These are phyloP conservation scores for Steatocranus sp. DNA, from an alignment of 2,797 vertebrate species.

Conservation along the genomic window DNA sequence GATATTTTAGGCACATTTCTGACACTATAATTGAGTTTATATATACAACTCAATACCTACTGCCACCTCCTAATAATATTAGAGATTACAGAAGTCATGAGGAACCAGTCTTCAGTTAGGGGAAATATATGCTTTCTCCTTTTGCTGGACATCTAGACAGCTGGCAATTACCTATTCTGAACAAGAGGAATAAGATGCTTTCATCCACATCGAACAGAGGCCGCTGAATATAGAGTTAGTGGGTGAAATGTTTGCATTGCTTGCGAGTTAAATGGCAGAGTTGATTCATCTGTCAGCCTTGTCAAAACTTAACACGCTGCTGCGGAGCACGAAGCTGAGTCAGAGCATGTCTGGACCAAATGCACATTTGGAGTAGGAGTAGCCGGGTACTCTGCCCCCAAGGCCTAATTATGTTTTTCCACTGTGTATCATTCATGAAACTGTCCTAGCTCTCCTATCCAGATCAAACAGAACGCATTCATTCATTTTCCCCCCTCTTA, in stretches of 20 bases:
- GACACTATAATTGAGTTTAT: not conserved
- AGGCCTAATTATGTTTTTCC: not conserved
- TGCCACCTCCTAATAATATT: not conserved
- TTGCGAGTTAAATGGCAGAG: constrained; percentile 48
- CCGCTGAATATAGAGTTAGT: constrained; percentile 28
- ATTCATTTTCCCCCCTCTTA: not conserved
- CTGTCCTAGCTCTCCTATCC: not conserved
- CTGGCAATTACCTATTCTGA: not conserved
- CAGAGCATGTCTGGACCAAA: constrained; percentile 40
- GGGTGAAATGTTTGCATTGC: constrained; percentile 47
- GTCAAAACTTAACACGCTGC: constrained; percentile 46
- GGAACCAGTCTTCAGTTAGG: not conserved
- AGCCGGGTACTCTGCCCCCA: not conserved
- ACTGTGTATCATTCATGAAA: constrained; percentile 19
- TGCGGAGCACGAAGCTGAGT: constrained; percentile 32
- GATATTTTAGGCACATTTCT: not conserved
- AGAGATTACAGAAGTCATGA: not conserved
- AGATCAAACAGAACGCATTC: not conserved
- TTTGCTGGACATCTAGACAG: not conserved
- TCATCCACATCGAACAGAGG: not conserved
- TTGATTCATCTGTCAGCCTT: constrained; percentile 55
- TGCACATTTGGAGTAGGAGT: not conserved
- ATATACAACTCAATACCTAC: not conserved
- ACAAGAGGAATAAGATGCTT: constrained; percentile 9
- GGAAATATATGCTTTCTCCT: not conserved